A percentile compares a stretch with the other conserved stretches of the same genome.
These are phyloP conservation scores for Escarpia spicata DNA, from an alignment of 2,888 invertebrate species.

Conservation along the genomic window DNA sequence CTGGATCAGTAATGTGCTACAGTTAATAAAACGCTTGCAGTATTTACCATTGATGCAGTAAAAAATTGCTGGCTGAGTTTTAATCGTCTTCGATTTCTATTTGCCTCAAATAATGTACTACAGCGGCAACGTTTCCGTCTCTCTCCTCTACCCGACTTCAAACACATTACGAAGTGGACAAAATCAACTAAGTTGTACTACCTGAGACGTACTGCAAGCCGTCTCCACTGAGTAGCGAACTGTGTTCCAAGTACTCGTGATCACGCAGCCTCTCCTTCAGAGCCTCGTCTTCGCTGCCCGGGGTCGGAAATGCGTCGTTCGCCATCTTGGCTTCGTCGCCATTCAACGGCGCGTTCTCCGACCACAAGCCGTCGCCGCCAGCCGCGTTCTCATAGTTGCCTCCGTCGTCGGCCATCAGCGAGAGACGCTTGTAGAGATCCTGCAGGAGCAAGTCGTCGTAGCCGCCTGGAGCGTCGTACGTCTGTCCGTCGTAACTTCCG, in stretches of 20 bases:
- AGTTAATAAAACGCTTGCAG: no score
- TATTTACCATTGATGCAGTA: no score
- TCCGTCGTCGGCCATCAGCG: constrained; percentile 30
- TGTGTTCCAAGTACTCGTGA: constrained; percentile 38
- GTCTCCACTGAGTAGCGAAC: constrained; percentile 22
- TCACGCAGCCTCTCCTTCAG: constrained; percentile 30
- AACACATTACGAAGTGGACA: neutral
- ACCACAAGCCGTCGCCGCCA: neutral
- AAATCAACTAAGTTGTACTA: constrained; percentile 19
- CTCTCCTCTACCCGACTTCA: neutral
- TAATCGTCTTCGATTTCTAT: no score
- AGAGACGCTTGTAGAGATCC: constrained; percentile 40
- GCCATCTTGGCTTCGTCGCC: neutral
- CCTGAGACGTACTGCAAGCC: constrained; percentile 39
- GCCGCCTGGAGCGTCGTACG: neutral
- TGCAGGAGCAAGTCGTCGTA: constrained; percentile 38
- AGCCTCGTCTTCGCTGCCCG: neutral
- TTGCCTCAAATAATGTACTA: no score
- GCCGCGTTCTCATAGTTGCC: constrained; percentile 17
- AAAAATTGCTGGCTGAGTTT: no score
- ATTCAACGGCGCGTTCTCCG: neutral
- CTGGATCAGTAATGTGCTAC: no score
- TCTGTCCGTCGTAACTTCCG: neutral
- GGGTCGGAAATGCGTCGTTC: neutral
- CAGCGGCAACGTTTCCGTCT: no score